A percentile compares a stretch with the other conserved stretches of the same genome.
These are phyloP conservation scores for Athalia circularis DNA, from an alignment of 2,888 invertebrate species.

Conservation along the genomic window DNA sequence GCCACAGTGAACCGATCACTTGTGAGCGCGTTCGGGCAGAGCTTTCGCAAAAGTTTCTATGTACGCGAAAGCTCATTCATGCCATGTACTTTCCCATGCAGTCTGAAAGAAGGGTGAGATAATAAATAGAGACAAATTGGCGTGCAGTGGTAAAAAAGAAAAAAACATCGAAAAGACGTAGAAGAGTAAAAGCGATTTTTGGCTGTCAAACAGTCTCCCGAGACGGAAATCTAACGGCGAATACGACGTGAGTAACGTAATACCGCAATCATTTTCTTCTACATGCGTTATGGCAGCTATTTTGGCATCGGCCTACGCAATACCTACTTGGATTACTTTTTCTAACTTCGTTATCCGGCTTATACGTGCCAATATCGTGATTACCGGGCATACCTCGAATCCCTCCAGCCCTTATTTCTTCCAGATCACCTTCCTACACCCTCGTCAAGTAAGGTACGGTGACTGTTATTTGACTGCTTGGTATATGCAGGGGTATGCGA, in stretches of 20 bases:
- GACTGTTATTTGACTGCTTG: conserved; percentile 11
- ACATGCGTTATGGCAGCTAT: too few relatives aligned
- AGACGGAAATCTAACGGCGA: not conserved
- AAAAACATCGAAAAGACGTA: not conserved
- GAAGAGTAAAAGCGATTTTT: conserved; percentile 18
- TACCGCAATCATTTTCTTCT: too few relatives aligned
- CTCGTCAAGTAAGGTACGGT: conserved; percentile 6
- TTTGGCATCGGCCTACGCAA: too few relatives aligned
- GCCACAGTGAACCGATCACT: conserved; percentile 9
- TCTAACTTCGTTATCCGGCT: conserved; percentile 2
- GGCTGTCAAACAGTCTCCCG: conserved; percentile 41
- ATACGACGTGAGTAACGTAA: conserved; percentile 10
- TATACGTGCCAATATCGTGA: conserved; percentile 61
- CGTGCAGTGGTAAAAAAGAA: too few relatives aligned
- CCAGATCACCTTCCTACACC: not conserved
- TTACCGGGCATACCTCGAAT: conserved; percentile 59
- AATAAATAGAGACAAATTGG: too few relatives aligned
- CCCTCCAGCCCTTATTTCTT: conserved; percentile 41
- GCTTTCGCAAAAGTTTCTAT: not conserved
- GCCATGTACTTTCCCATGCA: too few relatives aligned
- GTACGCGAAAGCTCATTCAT: conserved; percentile 1
- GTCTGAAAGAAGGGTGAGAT: not conserved
- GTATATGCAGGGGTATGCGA: not conserved
- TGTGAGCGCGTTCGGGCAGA: not conserved
- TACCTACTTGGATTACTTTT: too few relatives aligned